These are phyloP conservation scores for Drosophila setifemur DNA, from an alignment of 1,140 invertebrate genomes.

Conservation along the genomic window DNA sequence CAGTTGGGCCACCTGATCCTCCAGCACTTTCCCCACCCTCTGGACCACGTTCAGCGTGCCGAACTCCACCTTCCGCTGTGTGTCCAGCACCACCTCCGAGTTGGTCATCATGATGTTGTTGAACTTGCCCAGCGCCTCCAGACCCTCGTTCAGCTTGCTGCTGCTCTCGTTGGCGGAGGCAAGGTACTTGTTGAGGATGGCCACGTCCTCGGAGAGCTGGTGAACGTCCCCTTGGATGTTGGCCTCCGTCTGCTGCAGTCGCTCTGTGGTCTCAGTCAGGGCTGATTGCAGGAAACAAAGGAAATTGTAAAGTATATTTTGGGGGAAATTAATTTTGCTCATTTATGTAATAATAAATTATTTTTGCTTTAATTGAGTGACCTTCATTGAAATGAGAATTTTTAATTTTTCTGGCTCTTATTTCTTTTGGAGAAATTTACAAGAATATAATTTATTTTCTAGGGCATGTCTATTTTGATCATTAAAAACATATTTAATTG, in stretches of 20 bases:
- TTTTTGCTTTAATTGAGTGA: no score
- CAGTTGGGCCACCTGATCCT: conserved; percentile 86
- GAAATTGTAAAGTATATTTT: background rate
- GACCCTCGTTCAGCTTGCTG: conserved; percentile 83
- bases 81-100: conserved; percentile 92
- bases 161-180: conserved; percentile 85
- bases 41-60: conserved; percentile 92
- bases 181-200: conserved; percentile 79
- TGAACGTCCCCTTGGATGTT: conserved; percentile 60
- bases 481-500: no score
- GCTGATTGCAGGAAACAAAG: conserved; percentile 23
- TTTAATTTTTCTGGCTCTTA: no score
- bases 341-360: no score
- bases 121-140: conserved; percentile 86
- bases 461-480: no score
- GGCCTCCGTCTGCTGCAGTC: conserved; percentile 74
- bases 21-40: conserved; percentile 89
- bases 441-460: no score
- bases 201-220: conserved; percentile 83
- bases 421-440: no score
- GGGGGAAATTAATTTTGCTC: no score
- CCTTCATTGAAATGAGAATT: no score
- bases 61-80: conserved; percentile 92
- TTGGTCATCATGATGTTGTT: conserved; percentile 92
- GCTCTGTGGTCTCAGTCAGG: conserved; percentile 78